Evolutionary conservation across 2,113 vertebrate species (phyloP).

Genomic region (Plotosus lineatus): DNA sequence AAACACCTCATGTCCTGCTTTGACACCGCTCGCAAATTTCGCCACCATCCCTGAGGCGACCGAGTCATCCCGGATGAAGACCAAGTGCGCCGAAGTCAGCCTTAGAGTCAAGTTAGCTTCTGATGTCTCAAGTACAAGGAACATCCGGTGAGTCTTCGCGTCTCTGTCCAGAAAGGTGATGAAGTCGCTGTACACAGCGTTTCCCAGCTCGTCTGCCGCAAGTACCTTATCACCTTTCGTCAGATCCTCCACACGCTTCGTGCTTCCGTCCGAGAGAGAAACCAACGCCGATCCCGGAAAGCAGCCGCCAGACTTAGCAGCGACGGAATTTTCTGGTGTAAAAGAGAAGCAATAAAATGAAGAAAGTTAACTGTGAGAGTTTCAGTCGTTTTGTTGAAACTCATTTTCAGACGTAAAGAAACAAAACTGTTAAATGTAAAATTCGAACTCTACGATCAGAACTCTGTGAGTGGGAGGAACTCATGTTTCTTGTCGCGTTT

Average conservation of each 20-base stretch:
- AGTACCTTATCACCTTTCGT: constrained; percentile 83
- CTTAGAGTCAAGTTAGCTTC: constrained; percentile 75
- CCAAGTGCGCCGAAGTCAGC: constrained; percentile 90
- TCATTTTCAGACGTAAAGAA: background rate
- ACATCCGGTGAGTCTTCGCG: constrained; percentile 75
- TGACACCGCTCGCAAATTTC: constrained; percentile 81
- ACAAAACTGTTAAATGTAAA: background rate
- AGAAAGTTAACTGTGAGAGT: background rate
- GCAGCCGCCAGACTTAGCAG: constrained; percentile 93
- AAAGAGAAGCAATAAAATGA: background rate
- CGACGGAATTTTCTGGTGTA: constrained; percentile 90
- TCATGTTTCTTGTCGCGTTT: background rate
- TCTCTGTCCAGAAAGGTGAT: constrained; percentile 90
- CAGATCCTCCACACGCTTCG: constrained; percentile 83
- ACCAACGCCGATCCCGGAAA: constrained; percentile 88
- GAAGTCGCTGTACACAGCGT: constrained; percentile 87
- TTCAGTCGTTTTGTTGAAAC: background rate
- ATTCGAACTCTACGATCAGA: background rate
- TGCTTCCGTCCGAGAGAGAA: constrained; percentile 81
- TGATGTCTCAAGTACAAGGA: constrained; percentile 87
- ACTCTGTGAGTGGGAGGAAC: background rate
- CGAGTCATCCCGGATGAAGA: constrained; percentile 76
- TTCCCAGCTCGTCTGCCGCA: constrained; percentile 79
- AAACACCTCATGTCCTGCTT: constrained; percentile 81
- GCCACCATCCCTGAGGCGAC: constrained; percentile 55